Evolutionary conservation across 2,888 invertebrate genomes (phyloP), one percentile per base, ranked within the genome.

Genomic region (Nebria salina): DNA sequence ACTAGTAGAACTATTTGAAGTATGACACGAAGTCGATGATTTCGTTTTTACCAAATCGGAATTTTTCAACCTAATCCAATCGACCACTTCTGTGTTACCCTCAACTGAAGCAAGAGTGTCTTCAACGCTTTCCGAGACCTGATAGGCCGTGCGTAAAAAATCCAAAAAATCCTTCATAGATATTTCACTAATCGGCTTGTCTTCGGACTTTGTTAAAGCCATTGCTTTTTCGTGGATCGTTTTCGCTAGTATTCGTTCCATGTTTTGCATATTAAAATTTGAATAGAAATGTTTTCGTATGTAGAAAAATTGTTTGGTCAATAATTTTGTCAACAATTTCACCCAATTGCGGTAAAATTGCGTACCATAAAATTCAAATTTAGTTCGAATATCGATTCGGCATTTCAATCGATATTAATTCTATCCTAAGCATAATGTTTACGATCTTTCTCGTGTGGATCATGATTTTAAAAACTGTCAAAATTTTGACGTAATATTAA

Each of bases 61-160:
- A 85, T 90, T 90, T 83, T 90, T 90, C 15, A 90, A 84, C 84
- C 89, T 88, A 64, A 88, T 86, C 91, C 91, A 91, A 83, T 90
- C 88, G 41, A 91, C 89, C 81, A 90, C 89, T 82, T 90, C 91
- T 20, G 87, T 87, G 82, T 87, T 86, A 20, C 88, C 88, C 82
- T 83, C 91, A 87, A 85, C 91, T 89, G 43, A 88, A 88, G 6
- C 75, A n/a, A 90, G 11, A 42, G 82, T 83, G 76, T 84, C 83
- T 65, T 83, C 83, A 13, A 82, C 82, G 72, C 84, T 84, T 72
- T 82, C 82, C 77, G 84, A 83, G 82, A 94, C 92, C 89, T 94
- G 93, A 87, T 94, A 94, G 0, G 94, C 94, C 7, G 93, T 93
- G 87, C 92, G 92, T 90, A 94, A 91, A 86, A 94, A 94, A 86